Evolutionary conservation across 2,888 invertebrate species (phyloP), one percentile per base, ranked within the genome.

Genomic region (Stegana nigrithorax): DNA sequence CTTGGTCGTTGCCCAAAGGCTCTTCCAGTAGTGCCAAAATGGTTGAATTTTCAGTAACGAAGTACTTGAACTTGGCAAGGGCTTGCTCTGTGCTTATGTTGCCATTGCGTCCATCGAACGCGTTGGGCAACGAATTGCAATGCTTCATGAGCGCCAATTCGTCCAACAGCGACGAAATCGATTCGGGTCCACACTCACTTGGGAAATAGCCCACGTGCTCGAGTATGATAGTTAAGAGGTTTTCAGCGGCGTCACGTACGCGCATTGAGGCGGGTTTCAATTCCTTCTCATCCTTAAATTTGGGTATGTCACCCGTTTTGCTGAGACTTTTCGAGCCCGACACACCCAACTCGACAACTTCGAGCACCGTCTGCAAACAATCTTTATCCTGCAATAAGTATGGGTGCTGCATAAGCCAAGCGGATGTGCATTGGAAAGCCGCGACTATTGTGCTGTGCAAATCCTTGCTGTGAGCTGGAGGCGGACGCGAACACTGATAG

Each of bases 221-320:
- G 64, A 97, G 88, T 71, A 98, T 94, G 64, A 93, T 90, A 71
- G 96, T 95, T 5, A 98, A 88, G 39, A 98, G 87, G 68, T 94
- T 94, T 85, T 99, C 98, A 0, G 98, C 99, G 0, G 98, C 97
- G 86, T 99, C 98, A 64, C 97, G 90, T 0, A 99, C 99, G 71
- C 99, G 88, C 93, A 97, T 95, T 0, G 98, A 98, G 0, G 96
- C 98, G 0, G 99, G 98, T 82, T 97, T 98, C 65, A 97, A 84
- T 85, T 96, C 95, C 82, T 98, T 98, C 72, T 97, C 96, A 72
- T 96, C 96, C 83, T 98, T 98, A 90, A 95, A 93, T 85, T 94
- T 94, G 0, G 95, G 90, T 10, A 92, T 90, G 80, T 97, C 97
- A 6, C 95, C 94, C 0, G 93, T 93, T 85, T 96, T 96, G 67